A percentile compares a stretch with the other conserved stretches of the same genome.
These are phyloP conservation scores for Aromia moschata DNA, from an alignment of 2,888 invertebrate species.

Conservation along the genomic window DNA sequence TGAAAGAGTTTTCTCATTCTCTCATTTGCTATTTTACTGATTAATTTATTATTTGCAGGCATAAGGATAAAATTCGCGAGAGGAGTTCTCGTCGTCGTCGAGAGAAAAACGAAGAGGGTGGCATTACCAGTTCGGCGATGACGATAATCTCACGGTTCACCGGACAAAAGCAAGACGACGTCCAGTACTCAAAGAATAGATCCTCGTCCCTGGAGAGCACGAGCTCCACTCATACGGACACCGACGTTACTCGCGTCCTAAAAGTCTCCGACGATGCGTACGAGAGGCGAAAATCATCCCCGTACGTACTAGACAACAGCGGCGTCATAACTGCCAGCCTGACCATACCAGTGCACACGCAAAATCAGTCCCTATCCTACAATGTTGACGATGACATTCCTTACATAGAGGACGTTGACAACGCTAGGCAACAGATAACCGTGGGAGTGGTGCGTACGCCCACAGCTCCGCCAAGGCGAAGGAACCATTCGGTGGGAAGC, in stretches of 20 bases:
- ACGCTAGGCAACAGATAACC: constrained; percentile 58
- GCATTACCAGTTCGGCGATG: constrained; percentile 66
- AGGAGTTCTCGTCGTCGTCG: constrained; percentile 64
- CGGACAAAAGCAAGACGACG: constrained; percentile 59
- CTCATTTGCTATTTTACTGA: too few relatives aligned
- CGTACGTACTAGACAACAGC: constrained; percentile 66
- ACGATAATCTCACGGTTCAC: constrained; percentile 67
- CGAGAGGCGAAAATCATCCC: constrained; percentile 69
- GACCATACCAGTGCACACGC: constrained; percentile 72
- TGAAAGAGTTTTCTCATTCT: too few relatives aligned
- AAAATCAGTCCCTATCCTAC: constrained; percentile 60
- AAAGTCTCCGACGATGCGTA: constrained; percentile 46
- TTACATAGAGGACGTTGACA: constrained; percentile 70
- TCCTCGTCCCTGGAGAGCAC: constrained; percentile 61
- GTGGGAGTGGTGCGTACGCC: constrained; percentile 57
- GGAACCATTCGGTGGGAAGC: constrained; percentile 65
- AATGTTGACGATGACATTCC: constrained; percentile 75
- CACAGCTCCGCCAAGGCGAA: constrained; percentile 62
- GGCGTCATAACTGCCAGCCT: constrained; percentile 82
- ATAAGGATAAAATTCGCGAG: constrained; percentile 61
- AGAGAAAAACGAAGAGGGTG: constrained; percentile 60
- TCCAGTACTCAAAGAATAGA: constrained; percentile 57
- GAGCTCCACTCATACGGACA: constrained; percentile 66
- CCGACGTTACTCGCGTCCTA: constrained; percentile 62
- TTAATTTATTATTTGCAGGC: constrained; percentile 51